phyloP scores from a whole-genome alignment of 2,113 vertebrate genomes.

The Orcinus orca region DNA sequence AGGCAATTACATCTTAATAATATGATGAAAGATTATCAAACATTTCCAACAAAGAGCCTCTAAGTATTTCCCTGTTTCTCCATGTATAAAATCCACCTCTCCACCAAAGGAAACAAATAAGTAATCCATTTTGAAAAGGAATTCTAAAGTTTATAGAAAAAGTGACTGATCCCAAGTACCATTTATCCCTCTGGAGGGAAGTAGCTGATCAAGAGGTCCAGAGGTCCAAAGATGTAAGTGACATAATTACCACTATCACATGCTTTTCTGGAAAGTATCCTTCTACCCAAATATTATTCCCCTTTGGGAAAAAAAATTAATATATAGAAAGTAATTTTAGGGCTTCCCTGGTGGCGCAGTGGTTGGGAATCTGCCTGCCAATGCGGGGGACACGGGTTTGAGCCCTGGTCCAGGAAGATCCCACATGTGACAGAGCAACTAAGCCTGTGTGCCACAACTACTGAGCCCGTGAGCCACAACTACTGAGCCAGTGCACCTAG shows the following conservation, averaged over 20 bases:
- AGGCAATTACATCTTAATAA: neutral
- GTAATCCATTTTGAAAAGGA: neutral
- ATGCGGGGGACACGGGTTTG: too few relatives aligned
- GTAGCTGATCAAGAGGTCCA: neutral
- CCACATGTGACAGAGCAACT: too few relatives aligned
- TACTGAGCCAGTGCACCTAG: too few relatives aligned
- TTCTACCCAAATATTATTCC: neutral
- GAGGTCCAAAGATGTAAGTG: neutral
- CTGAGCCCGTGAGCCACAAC: too few relatives aligned
- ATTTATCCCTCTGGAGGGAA: neutral
- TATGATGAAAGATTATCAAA: neutral
- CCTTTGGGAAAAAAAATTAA: neutral
- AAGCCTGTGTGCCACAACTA: too few relatives aligned
- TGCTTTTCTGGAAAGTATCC: neutral
- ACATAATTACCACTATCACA: neutral
- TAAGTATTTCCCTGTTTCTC: neutral
- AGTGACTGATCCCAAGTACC: neutral
- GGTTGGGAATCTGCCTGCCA: too few relatives aligned
- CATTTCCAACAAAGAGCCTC: neutral
- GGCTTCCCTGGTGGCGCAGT: too few relatives aligned
- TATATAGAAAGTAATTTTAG: neutral
- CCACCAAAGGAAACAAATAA: neutral
- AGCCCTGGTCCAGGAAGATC: too few relatives aligned
- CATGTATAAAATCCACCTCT: neutral
- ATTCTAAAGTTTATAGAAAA: neutral